Evolutionary conservation across 2,113 vertebrate species (phyloP), one percentile per base, ranked within the genome.

Genomic region (Neolamprologus toae): DNA sequence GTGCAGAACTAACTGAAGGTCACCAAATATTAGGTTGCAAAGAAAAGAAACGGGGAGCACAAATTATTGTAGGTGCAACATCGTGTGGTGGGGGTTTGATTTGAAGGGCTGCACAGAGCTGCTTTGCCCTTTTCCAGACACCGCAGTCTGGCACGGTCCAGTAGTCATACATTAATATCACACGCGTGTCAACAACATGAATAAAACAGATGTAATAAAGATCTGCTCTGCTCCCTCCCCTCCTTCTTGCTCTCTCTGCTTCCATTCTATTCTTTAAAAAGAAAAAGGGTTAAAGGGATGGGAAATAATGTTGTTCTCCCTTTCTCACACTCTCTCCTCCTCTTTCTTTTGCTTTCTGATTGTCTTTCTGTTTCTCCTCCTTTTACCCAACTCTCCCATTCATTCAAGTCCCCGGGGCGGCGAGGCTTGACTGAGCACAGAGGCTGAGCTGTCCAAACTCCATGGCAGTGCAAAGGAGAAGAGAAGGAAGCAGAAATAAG

Each of bases 191-290:
- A 94, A 96, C 96, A 94, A 92, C 95, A 94, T 95, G 95, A 97
- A 96, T 96, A 96, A 96, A 96, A 96, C 94, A 96, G 94, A 95
- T 95, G 95, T 95, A 97, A 96, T 96, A 96, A 96, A 95, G 94
- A 94, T 88, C 53, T 89, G 84, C 87, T 71, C 21, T 9, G 4
- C 85, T 42, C 82, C 47, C 85, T 68, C 84, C 68, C 68, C 28
- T 78, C 80, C 21, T 16, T 40, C 49, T 79, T 83, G 3, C 12
- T 68, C 63, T 51, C 88, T 55, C 42, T 37, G 53, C 81, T 63
- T 61, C 54, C 54, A 8, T 66, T 81, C 86, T 53, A 28, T 76
- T 86, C 83, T 88, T 73, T 6, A 84, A 93, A 86, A 83, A 89
- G 45, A 66, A 80, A 57, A 63, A 37, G 71, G 68, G 33, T 68